Percentiles rank a stretch among this genome's conserved stretches.
These are phyloP conservation scores for Alectura lathami DNA, from an alignment of 2,113 vertebrate species.

Conservation along the genomic window DNA sequence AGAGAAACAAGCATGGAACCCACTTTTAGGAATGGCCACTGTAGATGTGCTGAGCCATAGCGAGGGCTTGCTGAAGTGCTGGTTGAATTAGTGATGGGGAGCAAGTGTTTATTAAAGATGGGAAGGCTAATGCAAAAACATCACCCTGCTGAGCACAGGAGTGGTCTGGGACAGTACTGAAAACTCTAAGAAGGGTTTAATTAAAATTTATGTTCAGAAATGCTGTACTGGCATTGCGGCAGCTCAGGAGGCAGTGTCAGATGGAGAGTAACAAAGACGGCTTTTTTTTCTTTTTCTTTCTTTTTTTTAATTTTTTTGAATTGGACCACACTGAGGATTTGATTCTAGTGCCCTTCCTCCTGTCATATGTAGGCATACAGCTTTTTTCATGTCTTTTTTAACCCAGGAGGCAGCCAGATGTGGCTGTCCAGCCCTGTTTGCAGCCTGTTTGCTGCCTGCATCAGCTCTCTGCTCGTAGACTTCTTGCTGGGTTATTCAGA, in stretches of 20 bases:
- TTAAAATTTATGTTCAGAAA: not conserved
- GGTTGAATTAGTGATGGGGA: not conserved
- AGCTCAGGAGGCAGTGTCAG: not conserved
- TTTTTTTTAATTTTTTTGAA: not conserved
- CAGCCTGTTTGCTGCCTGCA: not conserved
- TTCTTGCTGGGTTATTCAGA: slow-evolving; percentile 10
- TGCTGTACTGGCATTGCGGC: not conserved
- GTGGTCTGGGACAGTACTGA: not conserved
- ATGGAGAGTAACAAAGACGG: not conserved
- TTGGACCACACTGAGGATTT: not conserved
- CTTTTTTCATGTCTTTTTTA: not conserved
- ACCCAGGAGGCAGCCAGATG: not conserved
- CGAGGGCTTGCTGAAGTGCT: not conserved
- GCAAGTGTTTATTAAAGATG: not conserved
- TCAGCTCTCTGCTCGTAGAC: not conserved
- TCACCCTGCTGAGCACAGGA: not conserved
- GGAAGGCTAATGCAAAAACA: not conserved
- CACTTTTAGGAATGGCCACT: not conserved
- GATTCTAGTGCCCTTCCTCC: not conserved
- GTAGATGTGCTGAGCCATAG: fast-evolving
- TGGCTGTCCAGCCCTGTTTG: not conserved
- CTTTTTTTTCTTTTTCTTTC: not conserved
- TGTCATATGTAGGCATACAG: not conserved
- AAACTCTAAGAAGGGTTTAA: not conserved
- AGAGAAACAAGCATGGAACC: not conserved